Percentiles rank a stretch among this genome's conserved stretches.
Evolutionary conservation across 1,140 invertebrate species (phyloP).

Genomic region (Venustaconcha ellipsiformis): DNA sequence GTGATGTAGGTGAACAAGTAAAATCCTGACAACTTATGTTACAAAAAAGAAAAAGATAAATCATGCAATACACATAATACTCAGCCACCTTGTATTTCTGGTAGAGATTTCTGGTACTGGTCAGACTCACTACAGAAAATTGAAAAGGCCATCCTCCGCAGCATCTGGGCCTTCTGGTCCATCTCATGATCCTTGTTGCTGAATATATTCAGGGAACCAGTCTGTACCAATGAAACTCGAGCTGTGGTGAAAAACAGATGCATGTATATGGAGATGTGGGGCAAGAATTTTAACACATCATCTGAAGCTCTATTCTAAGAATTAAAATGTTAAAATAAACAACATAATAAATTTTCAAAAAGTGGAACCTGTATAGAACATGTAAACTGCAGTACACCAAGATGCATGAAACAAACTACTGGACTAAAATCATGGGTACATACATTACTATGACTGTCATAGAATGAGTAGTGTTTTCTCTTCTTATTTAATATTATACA

Average conservation of each 20-base stretch:
- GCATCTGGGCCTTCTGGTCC: constrained; percentile 85
- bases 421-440: too few species aligned
- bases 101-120: constrained; percentile 93
- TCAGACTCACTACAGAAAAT: constrained; percentile 93
- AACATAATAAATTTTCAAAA: too few species aligned
- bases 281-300: too few species aligned
- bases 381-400: too few species aligned
- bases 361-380: too few species aligned
- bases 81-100: constrained; percentile 90
- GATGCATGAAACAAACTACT: too few species aligned
- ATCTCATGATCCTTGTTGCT: constrained; percentile 90
- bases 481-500: too few species aligned
- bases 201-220: constrained; percentile 79
- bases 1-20: background rate
- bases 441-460: too few species aligned
- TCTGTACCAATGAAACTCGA: constrained; percentile 83
- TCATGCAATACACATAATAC: background rate
- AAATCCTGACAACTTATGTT: too few species aligned
- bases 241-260: constrained; percentile 69
- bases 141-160: constrained; percentile 91
- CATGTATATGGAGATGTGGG: background rate
- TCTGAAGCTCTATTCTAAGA: too few species aligned
- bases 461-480: too few species aligned
- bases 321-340: too few species aligned
- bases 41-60: background rate